Conservation (phyloP, 2,888 invertebrate species). For the Sminthurides aquaticus region DNA sequence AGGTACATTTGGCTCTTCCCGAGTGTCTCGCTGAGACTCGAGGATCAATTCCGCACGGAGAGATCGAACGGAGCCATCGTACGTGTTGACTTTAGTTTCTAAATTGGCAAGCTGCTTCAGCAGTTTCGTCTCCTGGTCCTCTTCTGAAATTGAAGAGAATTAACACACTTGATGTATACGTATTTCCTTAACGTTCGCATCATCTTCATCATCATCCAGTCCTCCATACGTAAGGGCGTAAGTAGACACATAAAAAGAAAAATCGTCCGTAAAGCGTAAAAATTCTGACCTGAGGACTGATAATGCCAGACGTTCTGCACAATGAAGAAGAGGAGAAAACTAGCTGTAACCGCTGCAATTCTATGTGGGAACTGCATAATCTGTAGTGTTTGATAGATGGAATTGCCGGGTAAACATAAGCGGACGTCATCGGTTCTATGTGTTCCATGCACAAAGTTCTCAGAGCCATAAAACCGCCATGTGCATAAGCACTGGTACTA, state of each 20-base stretch:
- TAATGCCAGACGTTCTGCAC: constrained; percentile 29
- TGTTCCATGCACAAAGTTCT: too few relatives aligned
- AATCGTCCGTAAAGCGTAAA: neutral
- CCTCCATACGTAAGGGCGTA: neutral
- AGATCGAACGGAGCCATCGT: constrained; percentile 35
- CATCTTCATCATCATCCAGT: neutral
- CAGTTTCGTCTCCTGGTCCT: constrained; percentile 39
- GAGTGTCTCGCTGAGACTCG: neutral
- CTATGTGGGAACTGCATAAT: constrained; percentile 41
- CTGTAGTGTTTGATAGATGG: too few relatives aligned
- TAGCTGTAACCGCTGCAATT: constrained; percentile 34
- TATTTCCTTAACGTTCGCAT: neutral
- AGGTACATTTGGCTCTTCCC: neutral
- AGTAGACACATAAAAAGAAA: neutral
- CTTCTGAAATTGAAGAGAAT: too few relatives aligned
- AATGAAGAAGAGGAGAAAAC: constrained; percentile 27
- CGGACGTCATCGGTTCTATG: too few relatives aligned
- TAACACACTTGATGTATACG: neutral
- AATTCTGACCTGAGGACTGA: constrained; percentile 14
- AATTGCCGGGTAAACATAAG: neutral
- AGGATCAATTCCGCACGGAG: constrained; percentile 32
- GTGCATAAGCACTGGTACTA: too few relatives aligned
- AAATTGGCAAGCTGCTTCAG: constrained; percentile 32
- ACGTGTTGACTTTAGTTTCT: constrained; percentile 37
- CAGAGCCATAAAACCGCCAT: too few relatives aligned